Conservation (phyloP, 2,888 invertebrate species). For the Rotaria macrura region DNA sequence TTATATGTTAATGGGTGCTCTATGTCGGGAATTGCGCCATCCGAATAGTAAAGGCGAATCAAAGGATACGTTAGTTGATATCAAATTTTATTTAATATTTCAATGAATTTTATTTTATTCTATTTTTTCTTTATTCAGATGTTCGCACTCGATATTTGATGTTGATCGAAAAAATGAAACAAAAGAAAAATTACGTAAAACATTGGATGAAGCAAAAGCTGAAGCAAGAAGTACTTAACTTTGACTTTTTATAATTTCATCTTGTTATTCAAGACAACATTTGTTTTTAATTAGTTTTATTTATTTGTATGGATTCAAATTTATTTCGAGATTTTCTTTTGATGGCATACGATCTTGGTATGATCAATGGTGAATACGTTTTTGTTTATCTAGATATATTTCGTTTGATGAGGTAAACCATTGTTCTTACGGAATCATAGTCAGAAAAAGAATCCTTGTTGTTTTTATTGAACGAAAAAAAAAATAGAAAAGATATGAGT, state of each 20-base stretch:
- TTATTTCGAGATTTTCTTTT: constrained; percentile 55
- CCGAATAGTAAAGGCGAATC: background rate
- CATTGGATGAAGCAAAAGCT: background rate
- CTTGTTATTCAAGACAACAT: no score
- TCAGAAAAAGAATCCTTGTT: no score
- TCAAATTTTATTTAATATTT: background rate
- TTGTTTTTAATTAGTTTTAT: background rate
- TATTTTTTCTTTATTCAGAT: background rate
- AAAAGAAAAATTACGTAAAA: constrained; percentile 9
- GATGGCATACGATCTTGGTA: constrained; percentile 81
- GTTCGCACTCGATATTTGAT: constrained; percentile 17
- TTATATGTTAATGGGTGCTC: constrained; percentile 18
- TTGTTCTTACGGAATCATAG: no score
- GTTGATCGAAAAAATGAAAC: constrained; percentile 13
- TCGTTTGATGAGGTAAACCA: background rate
- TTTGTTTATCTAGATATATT: constrained; percentile 79
- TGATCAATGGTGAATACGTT: constrained; percentile 93
- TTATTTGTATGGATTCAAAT: background rate
- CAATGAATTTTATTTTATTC: background rate
- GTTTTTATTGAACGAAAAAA: no score
- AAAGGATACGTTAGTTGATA: background rate
- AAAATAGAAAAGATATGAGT: constrained; percentile 5
- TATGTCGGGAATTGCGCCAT: background rate
- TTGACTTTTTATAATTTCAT: background rate
- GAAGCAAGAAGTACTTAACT: background rate